A percentile compares a stretch with the other conserved stretches of the same genome.
phyloP scores from a whole-genome alignment of 1,140 invertebrate species.

The Pristionchus pacificus region DNA sequence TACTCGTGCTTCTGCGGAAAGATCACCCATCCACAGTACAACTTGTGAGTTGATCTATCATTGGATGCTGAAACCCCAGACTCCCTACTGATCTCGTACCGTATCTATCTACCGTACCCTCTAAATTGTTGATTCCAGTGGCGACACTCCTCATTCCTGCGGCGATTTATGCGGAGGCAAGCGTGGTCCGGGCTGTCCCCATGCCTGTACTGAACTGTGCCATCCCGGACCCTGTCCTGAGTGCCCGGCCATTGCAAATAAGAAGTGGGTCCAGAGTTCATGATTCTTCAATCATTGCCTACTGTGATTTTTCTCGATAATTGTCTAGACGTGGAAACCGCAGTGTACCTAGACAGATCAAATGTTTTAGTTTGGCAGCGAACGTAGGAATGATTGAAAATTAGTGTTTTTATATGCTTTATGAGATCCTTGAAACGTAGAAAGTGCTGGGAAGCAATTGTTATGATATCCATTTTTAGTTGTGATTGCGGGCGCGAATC shows the following conservation, averaged over 20 bases:
- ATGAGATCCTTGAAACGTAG: no score
- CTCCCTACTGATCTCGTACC: background rate
- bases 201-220: constrained; percentile 79
- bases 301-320: no score
- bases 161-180: constrained; percentile 74
- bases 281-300: background rate
- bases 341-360: no score
- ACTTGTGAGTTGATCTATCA: no score
- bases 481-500: background rate
- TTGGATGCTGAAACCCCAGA: constrained; percentile 6
- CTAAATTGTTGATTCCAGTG: constrained; percentile 53
- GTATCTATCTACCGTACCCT: background rate
- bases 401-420: no score
- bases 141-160: constrained; percentile 79
- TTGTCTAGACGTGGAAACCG: no score
- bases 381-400: no score
- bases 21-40: constrained; percentile 67
- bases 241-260: constrained; percentile 67
- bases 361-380: no score
- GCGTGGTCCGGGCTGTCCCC: constrained; percentile 66
- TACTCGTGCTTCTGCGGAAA: constrained; percentile 83
- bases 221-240: constrained; percentile 79
- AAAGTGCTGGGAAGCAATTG: no score
- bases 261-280: constrained; percentile 51
- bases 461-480: no score